These are phyloP conservation scores for Saturnia pavonia DNA, from an alignment of 2,888 invertebrate genomes.

Conservation along the genomic window DNA sequence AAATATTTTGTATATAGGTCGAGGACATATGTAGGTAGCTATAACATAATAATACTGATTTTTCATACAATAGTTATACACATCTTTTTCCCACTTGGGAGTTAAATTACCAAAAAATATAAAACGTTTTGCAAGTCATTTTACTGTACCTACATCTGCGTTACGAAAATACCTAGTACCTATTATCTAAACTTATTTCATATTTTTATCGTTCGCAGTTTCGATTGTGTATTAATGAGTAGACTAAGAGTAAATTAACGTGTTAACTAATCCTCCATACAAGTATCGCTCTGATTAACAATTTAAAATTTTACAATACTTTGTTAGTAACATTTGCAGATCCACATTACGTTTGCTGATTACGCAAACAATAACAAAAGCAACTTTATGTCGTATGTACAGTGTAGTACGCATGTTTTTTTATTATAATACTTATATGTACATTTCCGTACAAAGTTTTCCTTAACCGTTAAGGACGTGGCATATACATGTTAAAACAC, in stretches of 20 bases:
- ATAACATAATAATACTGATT: too few relatives aligned
- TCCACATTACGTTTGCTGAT: background rate
- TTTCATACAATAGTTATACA: background rate
- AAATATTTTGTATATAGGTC: too few relatives aligned
- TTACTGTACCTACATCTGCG: too few relatives aligned
- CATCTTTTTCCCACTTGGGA: background rate
- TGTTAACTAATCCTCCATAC: background rate
- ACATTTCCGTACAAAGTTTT: background rate
- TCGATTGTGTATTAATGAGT: background rate
- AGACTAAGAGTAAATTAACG: background rate
- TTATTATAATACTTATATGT: background rate
- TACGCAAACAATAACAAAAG: background rate
- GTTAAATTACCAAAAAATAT: too few relatives aligned
- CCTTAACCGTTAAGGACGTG: background rate
- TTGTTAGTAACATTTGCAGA: background rate
- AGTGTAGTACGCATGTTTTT: background rate
- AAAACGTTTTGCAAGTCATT: too few relatives aligned
- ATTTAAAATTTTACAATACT: conserved; percentile 2
- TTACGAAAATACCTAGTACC: background rate
- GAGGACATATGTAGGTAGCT: too few relatives aligned
- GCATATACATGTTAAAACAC: background rate
- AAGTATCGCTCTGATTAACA: conserved; percentile 13
- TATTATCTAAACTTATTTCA: background rate
- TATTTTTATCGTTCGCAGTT: too few relatives aligned
- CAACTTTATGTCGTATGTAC: background rate